Conservation (phyloP, 2,797 vertebrate genomes). For the Epinephelus coioides region DNA sequence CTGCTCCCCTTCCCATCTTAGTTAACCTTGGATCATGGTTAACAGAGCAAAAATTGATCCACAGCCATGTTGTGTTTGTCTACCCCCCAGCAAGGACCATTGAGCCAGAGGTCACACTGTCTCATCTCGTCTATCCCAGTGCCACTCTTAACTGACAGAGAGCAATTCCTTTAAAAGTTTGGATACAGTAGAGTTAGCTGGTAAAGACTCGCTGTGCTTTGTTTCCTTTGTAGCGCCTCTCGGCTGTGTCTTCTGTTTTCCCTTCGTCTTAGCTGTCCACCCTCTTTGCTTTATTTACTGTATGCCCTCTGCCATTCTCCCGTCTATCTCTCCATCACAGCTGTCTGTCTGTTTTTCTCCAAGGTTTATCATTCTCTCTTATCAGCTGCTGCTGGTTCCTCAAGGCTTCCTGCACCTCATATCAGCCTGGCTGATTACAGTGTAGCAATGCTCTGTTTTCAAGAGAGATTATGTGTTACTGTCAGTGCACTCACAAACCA, state of each 20-base stretch:
- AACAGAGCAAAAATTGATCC: slow-evolving; percentile 75
- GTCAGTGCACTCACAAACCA: slow-evolving; percentile 57
- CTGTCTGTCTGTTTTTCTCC: slow-evolving; percentile 70
- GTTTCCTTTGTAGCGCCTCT: slow-evolving; percentile 26
- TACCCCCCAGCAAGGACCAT: slow-evolving; percentile 50
- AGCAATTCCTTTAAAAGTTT: slow-evolving; percentile 23
- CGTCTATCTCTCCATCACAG: slow-evolving; percentile 75
- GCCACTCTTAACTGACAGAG: slow-evolving; percentile 29
- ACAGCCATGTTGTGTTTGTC: slow-evolving; percentile 67
- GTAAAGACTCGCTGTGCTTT: slow-evolving; percentile 17
- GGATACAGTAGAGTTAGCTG: slow-evolving; percentile 6
- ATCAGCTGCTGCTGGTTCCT: slow-evolving; percentile 74
- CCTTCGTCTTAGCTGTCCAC: slow-evolving; percentile 26
- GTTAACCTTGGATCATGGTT: slow-evolving; percentile 71
- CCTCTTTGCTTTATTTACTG: slow-evolving; percentile 61
- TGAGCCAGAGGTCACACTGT: slow-evolving; percentile 52
- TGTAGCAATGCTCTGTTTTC: slow-evolving; percentile 59
- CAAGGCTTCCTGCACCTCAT: slow-evolving; percentile 74
- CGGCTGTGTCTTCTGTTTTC: slow-evolving; percentile 7
- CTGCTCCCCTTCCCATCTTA: slow-evolving; percentile 48
- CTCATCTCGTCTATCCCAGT: slow-evolving; percentile 5
- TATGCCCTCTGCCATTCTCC: slow-evolving; percentile 54
- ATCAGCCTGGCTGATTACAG: slow-evolving; percentile 71
- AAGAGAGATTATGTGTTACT: slow-evolving; percentile 55
- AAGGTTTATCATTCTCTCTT: slow-evolving; percentile 74